phyloP scores from a whole-genome alignment of 2,888 invertebrate species.

The Pseudoips prasinana region DNA sequence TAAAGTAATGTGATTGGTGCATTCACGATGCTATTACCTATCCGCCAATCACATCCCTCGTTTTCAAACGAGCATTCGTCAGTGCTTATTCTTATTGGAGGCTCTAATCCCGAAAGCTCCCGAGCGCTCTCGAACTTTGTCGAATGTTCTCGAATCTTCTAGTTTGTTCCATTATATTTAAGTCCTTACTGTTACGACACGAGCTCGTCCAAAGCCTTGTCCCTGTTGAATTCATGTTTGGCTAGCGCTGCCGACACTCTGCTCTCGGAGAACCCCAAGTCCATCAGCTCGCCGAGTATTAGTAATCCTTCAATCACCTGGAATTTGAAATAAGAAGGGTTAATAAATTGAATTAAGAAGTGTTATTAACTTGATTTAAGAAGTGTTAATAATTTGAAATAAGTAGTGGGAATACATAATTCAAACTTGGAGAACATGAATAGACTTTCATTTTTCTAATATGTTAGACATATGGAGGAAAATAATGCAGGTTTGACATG shows the following conservation, averaged over 20 bases:
- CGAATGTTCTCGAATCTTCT: too few species aligned
- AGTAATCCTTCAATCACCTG: slow-evolving; percentile 92
- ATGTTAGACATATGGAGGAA: too few species aligned
- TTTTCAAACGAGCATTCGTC: not conserved
- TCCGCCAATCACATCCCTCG: not conserved
- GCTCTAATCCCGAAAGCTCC: too few species aligned
- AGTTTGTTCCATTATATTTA: too few species aligned
- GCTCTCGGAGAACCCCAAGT: slow-evolving; percentile 91
- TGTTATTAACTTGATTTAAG: not conserved
- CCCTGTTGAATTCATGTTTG: slow-evolving; percentile 90
- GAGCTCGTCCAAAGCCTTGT: slow-evolving; percentile 92
- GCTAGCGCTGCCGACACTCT: slow-evolving; percentile 88
- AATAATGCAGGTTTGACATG: too few species aligned
- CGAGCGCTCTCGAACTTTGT: too few species aligned
- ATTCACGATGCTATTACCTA: too few species aligned
- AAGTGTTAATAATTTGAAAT: too few species aligned
- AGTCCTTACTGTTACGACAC: slow-evolving; percentile 82
- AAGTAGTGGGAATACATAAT: too few species aligned
- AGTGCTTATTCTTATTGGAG: not conserved
- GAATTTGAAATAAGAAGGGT: slow-evolving; percentile 32
- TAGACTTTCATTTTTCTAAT: too few species aligned
- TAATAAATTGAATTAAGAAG: not conserved
- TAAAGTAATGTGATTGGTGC: too few species aligned
- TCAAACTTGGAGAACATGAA: too few species aligned
- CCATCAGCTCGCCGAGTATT: slow-evolving; percentile 88